Evolutionary conservation across 2,797 vertebrate species (phyloP).

Genomic region (Sebastes iracundus): DNA sequence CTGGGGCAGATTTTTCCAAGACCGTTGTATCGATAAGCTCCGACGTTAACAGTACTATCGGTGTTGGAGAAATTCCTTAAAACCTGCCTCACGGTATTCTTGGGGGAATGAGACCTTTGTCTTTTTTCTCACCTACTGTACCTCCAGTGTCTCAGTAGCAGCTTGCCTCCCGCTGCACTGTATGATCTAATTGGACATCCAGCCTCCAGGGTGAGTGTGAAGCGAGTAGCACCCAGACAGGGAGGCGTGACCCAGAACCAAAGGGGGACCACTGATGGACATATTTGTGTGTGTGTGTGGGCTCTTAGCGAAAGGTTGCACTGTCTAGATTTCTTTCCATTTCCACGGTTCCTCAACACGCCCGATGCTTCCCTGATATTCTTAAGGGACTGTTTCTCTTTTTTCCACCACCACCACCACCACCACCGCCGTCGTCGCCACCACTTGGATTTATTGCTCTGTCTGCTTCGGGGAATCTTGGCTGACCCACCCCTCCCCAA

Average conservation of each 20-base stretch:
- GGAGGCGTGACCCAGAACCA: conserved; percentile 46
- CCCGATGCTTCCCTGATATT: neutral
- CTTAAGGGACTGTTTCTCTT: neutral
- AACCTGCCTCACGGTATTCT: neutral
- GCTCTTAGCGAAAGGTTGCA: neutral
- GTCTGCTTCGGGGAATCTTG: conserved; percentile 30
- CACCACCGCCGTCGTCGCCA: neutral
- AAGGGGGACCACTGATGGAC: conserved; percentile 1
- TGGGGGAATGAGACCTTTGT: neutral
- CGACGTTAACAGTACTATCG: no score
- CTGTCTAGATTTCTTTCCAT: conserved; percentile 7
- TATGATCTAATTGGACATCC: conserved; percentile 53
- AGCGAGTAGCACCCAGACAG: conserved; percentile 35
- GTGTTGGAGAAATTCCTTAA: no score
- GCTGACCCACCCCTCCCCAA: neutral
- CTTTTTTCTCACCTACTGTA: neutral
- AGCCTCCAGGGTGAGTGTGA: conserved; percentile 43
- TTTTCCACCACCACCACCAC: neutral
- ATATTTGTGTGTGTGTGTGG: conserved; percentile 6
- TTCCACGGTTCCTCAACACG: neutral
- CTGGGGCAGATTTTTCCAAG: no score
- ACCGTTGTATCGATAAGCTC: no score
- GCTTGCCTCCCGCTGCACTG: conserved; percentile 14
- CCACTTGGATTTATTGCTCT: conserved; percentile 46
- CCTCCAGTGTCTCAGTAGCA: neutral